A percentile compares a stretch with the other conserved stretches of the same genome.
Evolutionary conservation across 2,888 invertebrate species (phyloP).

Genomic region (Neria commutata): DNA sequence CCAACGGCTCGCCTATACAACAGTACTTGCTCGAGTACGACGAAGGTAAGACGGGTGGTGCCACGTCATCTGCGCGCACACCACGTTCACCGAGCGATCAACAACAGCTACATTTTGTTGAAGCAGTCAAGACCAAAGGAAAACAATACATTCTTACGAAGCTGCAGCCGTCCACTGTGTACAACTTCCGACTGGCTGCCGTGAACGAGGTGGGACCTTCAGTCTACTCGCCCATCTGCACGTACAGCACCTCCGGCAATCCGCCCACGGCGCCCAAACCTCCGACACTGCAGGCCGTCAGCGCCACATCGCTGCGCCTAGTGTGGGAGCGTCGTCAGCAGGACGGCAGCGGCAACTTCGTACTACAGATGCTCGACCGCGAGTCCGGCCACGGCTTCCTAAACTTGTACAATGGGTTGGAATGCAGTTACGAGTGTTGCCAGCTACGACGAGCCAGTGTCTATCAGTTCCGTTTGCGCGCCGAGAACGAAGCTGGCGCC

Average conservation of each 20-base stretch:
- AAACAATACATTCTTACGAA: slow-evolving; percentile 78
- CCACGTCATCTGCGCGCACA: slow-evolving; percentile 16
- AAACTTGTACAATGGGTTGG: slow-evolving; percentile 79
- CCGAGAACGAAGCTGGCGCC: slow-evolving; percentile 82
- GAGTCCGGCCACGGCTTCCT: slow-evolving; percentile 77
- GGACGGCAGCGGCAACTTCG: slow-evolving; percentile 83
- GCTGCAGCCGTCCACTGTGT: slow-evolving; percentile 78
- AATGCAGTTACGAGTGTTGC: slow-evolving; percentile 71
- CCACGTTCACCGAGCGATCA: no score
- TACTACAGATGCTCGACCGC: slow-evolving; percentile 78
- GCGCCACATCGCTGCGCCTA: slow-evolving; percentile 70
- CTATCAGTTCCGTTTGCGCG: slow-evolving; percentile 81
- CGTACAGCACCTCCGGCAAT: slow-evolving; percentile 77
- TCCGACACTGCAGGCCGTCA: slow-evolving; percentile 72
- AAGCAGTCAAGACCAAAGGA: slow-evolving; percentile 74
- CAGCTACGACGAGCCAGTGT: slow-evolving; percentile 76
- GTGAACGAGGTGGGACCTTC: slow-evolving; percentile 81
- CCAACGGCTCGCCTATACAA: slow-evolving; percentile 80
- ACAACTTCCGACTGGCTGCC: slow-evolving; percentile 83
- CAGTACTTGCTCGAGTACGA: slow-evolving; percentile 82
- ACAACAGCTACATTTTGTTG: slow-evolving; percentile 68
- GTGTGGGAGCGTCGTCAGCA: slow-evolving; percentile 77
- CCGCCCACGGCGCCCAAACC: slow-evolving; percentile 80
- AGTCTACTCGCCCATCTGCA: slow-evolving; percentile 72
- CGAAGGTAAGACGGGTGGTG: slow-evolving; percentile 65